Evolutionary conservation across 1,140 invertebrate genomes (phyloP), one percentile per base, ranked within the genome.

Genomic region (Anthonomus grandis): DNA sequence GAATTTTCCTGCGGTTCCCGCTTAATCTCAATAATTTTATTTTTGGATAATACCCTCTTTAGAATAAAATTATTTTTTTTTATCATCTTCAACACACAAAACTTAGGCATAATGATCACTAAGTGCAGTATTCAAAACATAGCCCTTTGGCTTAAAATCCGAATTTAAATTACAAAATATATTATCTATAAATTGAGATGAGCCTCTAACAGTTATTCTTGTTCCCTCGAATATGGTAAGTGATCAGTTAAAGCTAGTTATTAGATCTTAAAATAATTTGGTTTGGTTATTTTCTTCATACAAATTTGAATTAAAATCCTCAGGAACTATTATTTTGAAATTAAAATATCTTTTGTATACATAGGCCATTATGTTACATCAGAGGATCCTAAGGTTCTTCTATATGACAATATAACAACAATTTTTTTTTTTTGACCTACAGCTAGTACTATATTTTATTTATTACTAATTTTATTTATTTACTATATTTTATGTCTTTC

Each of bases 101-200:
- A n/a, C n/a, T n/a, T 38, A 13, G 12, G 17, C 36, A 38, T 38
- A 17, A n/a, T 38, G 36, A 38, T 38, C 36, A 38, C 4, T 4
- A 17, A 38, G 36, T 38, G 36, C n/a, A 38, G 4, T 13, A 17
- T 38, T 38, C 17, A 38, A 38, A 13, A 38, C 36, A 38, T 38
- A 38, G 17, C 36, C 36, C 17, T 38, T n/a, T 12, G 4, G 4
- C 4, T n/a, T n/a, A 38, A 13, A 38, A 13, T 38, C 27, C 6
- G 27, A 31, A n/a, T n/a, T 31, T 31, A 31, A 38, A 38, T 38
- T 38, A 38, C 36, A 38, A 38, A 38, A 38, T 12, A 38, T 38
- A 38, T 38, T 38, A 38, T 38, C 36, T 4, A 38, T 38, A 13
- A 38, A 38, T 38, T 12, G n/a, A 38, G 36, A 4, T 4, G 36